These are phyloP conservation scores for Monoplex corrugatus DNA, from an alignment of 2,888 invertebrate genomes.

Conservation along the genomic window DNA sequence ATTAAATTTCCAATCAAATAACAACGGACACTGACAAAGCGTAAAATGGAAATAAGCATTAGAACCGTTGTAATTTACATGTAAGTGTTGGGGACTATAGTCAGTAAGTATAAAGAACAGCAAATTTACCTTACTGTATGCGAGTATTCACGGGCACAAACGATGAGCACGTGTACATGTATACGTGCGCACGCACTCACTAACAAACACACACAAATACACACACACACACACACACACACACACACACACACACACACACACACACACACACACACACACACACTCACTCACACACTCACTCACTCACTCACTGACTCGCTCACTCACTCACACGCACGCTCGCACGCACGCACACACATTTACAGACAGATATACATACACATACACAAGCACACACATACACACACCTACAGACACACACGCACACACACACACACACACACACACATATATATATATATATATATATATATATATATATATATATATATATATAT, in stretches of 20 bases:
- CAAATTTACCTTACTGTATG: neutral
- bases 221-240: neutral
- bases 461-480: neutral
- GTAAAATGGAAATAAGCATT: no score
- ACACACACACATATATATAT: neutral
- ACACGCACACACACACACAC: slow-evolving; percentile 32
- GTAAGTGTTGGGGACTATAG: no score
- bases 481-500: neutral
- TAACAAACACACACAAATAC: neutral
- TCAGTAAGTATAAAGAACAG: no score
- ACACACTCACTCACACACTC: slow-evolving; percentile 35
- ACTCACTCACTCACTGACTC: neutral
- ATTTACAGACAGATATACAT: no score
- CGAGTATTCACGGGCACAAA: neutral
- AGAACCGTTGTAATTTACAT: no score
- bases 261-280: slow-evolving; percentile 24
- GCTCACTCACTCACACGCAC: slow-evolving; percentile 40
- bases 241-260: slow-evolving; percentile 17
- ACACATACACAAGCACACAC: neutral
- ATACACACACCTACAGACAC: slow-evolving; percentile 9
- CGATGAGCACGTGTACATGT: neutral
- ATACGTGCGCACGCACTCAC: neutral
- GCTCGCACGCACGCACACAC: neutral
- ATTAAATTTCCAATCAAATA: no score
- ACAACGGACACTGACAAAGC: no score